Conservation (phyloP, 2,113 vertebrate species). For the Pleuronectes platessa region DNA sequence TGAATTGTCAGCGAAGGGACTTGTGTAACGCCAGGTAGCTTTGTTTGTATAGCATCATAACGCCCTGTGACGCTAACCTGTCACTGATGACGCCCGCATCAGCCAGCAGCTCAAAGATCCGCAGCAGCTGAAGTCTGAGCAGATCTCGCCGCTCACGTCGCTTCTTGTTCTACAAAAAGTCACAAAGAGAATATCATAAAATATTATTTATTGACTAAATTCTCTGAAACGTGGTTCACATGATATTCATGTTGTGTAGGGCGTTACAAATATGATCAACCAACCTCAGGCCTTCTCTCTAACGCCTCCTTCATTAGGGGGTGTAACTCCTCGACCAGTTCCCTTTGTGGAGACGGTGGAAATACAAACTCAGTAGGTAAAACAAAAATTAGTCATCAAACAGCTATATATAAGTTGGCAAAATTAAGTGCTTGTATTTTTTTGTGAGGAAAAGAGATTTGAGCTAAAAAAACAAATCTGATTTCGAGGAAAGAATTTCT, state of each 20-base stretch:
- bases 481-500: constrained; percentile 31
- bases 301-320: constrained; percentile 98
- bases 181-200: not conserved
- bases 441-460: not conserved
- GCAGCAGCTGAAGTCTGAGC: constrained; percentile 91
- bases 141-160: constrained; percentile 93
- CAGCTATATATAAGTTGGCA: not conserved
- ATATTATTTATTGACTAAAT: not conserved
- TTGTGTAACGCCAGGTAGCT: not conserved
- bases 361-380: constrained; percentile 2
- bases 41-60: no score
- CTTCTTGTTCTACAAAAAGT: constrained; percentile 91
- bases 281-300: constrained; percentile 95
- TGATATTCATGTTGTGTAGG: constrained; percentile 10
- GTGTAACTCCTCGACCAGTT: constrained; percentile 96
- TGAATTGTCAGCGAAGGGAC: not conserved
- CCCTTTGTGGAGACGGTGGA: constrained; percentile 78
- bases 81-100: constrained; percentile 97
- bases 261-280: constrained; percentile 19
- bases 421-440: not conserved
- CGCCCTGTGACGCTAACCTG: constrained; percentile 81
- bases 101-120: constrained; percentile 97
- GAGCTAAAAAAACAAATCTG: constrained; percentile 5
- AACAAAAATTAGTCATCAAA: constrained; percentile 7
- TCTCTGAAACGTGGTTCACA: not conserved